Percentiles rank a stretch among this genome's conserved stretches.
Conservation (phyloP, 2,797 vertebrate species). For the Nyctalus aviator region DNA sequence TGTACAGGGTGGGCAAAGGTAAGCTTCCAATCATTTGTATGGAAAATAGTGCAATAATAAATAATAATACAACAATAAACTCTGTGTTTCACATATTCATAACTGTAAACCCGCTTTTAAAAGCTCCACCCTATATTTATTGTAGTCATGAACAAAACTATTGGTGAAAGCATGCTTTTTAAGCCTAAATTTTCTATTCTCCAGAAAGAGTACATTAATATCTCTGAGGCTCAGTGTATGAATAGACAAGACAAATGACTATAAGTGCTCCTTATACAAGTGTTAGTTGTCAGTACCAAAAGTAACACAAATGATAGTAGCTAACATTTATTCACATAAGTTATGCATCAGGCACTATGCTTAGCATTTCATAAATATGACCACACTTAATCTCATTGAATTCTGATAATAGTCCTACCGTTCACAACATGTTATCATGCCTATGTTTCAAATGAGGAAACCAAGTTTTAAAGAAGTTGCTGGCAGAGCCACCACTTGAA, state of each 20-base stretch:
- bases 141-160: neutral
- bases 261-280: neutral
- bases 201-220: neutral
- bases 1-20: neutral
- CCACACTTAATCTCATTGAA: neutral
- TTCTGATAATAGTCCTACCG: neutral
- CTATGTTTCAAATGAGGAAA: neutral
- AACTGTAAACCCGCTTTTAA: neutral
- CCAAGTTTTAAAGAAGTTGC: neutral
- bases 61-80: too few species aligned
- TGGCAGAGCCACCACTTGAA: neutral
- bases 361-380: neutral
- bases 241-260: neutral
- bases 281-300: neutral
- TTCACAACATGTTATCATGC: neutral
- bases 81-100: neutral
- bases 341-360: neutral
- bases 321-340: neutral
- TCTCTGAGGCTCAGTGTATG: neutral
- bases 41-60: too few species aligned
- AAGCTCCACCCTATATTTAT: neutral
- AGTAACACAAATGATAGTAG: neutral
- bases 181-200: neutral
- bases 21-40: too few species aligned
- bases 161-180: neutral